Base-by-base conservation (phyloP, 2,113 vertebrate species). In the Nothobranchius kuhntae region DNA sequence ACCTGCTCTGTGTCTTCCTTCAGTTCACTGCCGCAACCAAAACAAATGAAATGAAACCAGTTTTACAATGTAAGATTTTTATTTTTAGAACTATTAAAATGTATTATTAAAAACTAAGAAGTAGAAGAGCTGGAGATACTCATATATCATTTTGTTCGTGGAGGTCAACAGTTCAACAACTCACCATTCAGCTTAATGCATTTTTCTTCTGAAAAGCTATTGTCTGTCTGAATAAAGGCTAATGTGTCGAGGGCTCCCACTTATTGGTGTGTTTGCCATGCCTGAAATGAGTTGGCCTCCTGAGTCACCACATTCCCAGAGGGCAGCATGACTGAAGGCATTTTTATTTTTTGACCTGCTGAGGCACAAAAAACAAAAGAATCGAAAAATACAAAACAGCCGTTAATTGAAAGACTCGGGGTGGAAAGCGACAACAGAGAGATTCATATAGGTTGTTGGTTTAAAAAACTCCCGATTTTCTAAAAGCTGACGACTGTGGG, bases 381-480 rank as follows among this genome's bases (percentile, higher is more conserved):
- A 1, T 15, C 2, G 48, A 13, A 50, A 55, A 65, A 30, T 30
- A 24, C 66, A 21, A 47, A 38, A 53, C 38, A 61, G 35, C 53
- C 40, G 38, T 51, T 55, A 14, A 68, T 9, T 17, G 2, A 13
- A 56, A 58, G 48, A 48, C 54, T 44, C 48, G 2, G 0, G 35
- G 10, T 40, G 38, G 38, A 40, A 4, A 40, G 38, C 38, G 7
- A 40, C 7, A 40, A 40, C 38, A 40, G 38, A 7, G n/a, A 46
- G 36, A 63, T 57, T 36, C 30, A 30, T 30, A 30, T 26, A 46
- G 47, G 36, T 21, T 58, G 50, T 61, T 51, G 38, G 56, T 53
- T 64, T 72, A 59, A 67, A 63, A 45, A 81, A 64, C 61, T 56
- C 68, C 47, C 8, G 52, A 51, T 63, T 30, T 59, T 9, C 48